phyloP scores from a whole-genome alignment of 2,888 invertebrate species.

The Caenorhabditis parvicauda region DNA sequence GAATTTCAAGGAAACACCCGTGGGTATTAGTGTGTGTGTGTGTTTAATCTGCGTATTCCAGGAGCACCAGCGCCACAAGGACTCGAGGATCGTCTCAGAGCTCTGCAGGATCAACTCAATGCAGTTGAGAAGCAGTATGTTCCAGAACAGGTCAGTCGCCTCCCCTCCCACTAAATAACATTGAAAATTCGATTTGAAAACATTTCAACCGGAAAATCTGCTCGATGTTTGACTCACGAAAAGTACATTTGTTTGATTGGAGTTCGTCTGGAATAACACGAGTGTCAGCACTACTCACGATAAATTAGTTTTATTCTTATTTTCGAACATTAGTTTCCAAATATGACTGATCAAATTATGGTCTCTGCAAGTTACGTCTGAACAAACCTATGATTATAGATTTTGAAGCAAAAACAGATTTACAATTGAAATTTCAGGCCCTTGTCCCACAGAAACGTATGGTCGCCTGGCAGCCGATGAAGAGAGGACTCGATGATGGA shows the following conservation, averaged over 20 bases:
- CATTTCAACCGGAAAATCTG: too few species aligned
- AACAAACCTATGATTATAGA: not conserved
- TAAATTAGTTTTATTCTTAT: too few species aligned
- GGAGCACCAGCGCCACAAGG: slow-evolving; percentile 27
- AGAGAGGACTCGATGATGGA: slow-evolving; percentile 36
- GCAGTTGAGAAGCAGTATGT: slow-evolving; percentile 27
- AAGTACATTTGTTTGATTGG: too few species aligned
- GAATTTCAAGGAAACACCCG: too few species aligned
- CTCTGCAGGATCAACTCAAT: slow-evolving; percentile 31
- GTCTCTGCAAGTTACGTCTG: not conserved
- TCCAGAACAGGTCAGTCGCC: slow-evolving; percentile 2
- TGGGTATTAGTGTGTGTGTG: too few species aligned
- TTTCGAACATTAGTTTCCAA: too few species aligned
- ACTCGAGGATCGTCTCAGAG: slow-evolving; percentile 31
- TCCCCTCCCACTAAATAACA: not conserved
- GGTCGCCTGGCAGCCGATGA: slow-evolving; percentile 61
- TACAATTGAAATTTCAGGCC: slow-evolving; percentile 13
- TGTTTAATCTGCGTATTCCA: too few species aligned
- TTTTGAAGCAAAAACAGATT: slow-evolving; percentile 9
- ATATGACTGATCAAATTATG: too few species aligned
- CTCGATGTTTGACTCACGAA: too few species aligned
- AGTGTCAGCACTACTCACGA: too few species aligned
- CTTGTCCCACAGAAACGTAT: slow-evolving; percentile 43
- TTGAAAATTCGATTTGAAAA: too few species aligned
- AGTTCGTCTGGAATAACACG: too few species aligned